phyloP scores from a whole-genome alignment of 2,797 vertebrate species.

The Sebastes taczanowskii region DNA sequence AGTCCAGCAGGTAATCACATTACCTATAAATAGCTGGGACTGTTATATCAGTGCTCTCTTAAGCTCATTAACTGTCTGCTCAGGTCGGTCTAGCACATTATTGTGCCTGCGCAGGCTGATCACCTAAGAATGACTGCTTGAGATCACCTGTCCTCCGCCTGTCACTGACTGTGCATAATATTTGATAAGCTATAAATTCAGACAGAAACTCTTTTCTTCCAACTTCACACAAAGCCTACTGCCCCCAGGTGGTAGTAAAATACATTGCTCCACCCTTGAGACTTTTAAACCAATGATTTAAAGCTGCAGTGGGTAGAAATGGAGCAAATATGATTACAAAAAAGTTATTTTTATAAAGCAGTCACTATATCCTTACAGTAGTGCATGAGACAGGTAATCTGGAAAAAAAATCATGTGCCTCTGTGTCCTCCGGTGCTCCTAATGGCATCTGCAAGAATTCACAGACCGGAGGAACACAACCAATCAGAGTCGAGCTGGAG shows the following conservation, averaged over 20 bases:
- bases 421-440: too few relatives aligned
- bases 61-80: slow-evolving; percentile 79
- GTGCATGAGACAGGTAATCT: too few relatives aligned
- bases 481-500: too few relatives aligned
- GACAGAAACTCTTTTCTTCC: background rate
- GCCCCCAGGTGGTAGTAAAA: slow-evolving; percentile 78
- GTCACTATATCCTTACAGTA: too few relatives aligned
- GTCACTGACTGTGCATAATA: background rate
- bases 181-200: background rate
- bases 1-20: slow-evolving; percentile 71
- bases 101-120: slow-evolving; percentile 7
- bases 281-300: background rate
- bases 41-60: slow-evolving; percentile 57
- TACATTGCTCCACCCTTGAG: slow-evolving; percentile 21
- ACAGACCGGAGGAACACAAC: too few relatives aligned
- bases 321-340: too few relatives aligned
- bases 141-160: slow-evolving; percentile 10
- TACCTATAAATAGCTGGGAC: slow-evolving; percentile 77
- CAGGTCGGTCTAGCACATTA: slow-evolving; percentile 31
- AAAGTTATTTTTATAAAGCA: too few relatives aligned
- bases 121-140: background rate
- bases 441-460: too few relatives aligned
- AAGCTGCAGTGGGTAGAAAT: too few relatives aligned
- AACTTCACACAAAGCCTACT: slow-evolving; percentile 48
- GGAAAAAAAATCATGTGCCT: too few relatives aligned